Percentiles rank a stretch among this genome's conserved stretches.
Conservation (phyloP, 2,888 invertebrate genomes). For the Miltochrista miniata region DNA sequence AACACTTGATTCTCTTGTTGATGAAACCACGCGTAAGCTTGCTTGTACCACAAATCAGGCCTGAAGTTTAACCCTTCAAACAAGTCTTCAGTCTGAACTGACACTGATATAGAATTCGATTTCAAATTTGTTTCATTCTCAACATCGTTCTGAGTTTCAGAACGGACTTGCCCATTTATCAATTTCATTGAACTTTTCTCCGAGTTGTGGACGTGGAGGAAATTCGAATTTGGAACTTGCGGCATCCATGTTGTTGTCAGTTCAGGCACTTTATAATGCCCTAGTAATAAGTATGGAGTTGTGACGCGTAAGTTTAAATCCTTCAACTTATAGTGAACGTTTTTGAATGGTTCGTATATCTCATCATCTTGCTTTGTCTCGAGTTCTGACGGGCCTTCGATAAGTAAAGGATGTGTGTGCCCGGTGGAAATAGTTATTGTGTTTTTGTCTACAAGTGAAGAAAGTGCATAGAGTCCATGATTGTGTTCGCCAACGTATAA, state of each 20-base stretch:
- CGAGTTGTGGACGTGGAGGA: slow-evolving; percentile 52
- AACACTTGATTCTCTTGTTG: slow-evolving; percentile 90
- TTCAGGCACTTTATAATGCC: slow-evolving; percentile 89
- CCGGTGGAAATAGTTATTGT: slow-evolving; percentile 91
- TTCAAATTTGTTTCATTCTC: slow-evolving; percentile 76
- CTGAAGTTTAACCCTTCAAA: slow-evolving; percentile 70
- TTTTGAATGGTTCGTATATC: slow-evolving; percentile 77
- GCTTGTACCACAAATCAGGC: slow-evolving; percentile 71
- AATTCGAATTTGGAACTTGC: slow-evolving; percentile 62
- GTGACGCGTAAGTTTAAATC: slow-evolving; percentile 71
- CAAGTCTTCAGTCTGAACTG: slow-evolving; percentile 84
- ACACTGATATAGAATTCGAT: slow-evolving; percentile 72
- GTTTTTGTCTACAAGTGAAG: slow-evolving; percentile 95
- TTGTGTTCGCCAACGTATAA: slow-evolving; percentile 95
- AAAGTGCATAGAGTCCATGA: slow-evolving; percentile 95
- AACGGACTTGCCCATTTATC: slow-evolving; percentile 70
- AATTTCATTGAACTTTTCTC: slow-evolving; percentile 57
- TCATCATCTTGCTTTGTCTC: slow-evolving; percentile 49
- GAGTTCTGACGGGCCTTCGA: slow-evolving; percentile 87
- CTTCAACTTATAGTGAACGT: slow-evolving; percentile 73
- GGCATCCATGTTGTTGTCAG: slow-evolving; percentile 78
- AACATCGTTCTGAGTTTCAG: slow-evolving; percentile 59
- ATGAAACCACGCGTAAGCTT: slow-evolving; percentile 85
- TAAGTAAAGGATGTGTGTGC: slow-evolving; percentile 86
- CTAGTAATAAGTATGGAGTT: slow-evolving; percentile 79